A percentile compares a stretch with the other conserved stretches of the same genome.
Conservation (phyloP, 2,888 invertebrate species). For the Drosophila infuscata region DNA sequence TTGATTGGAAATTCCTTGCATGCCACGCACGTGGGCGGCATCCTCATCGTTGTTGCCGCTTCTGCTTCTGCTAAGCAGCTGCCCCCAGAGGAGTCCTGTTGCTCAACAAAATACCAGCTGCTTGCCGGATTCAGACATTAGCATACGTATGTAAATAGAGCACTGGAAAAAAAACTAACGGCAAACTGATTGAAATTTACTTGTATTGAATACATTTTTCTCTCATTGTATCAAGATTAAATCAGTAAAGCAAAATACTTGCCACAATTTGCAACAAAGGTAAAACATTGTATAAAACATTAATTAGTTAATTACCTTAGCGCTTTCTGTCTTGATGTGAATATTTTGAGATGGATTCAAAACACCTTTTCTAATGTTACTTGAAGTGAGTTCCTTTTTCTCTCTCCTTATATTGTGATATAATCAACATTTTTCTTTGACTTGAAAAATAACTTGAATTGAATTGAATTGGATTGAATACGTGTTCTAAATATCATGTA, state of each 20-base stretch:
- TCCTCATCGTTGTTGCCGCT: background rate
- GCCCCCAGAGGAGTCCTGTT: conserved; percentile 34
- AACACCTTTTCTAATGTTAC: too few relatives aligned
- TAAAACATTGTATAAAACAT: too few relatives aligned
- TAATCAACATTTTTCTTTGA: too few relatives aligned
- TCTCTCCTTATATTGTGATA: too few relatives aligned
- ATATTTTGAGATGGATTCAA: too few relatives aligned
- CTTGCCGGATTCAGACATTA: conserved; percentile 52
- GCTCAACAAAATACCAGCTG: conserved; percentile 53
- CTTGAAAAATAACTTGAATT: background rate
- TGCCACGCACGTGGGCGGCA: conserved; percentile 77
- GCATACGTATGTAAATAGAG: conserved; percentile 31
- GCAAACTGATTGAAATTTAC: background rate
- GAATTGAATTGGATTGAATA: background rate
- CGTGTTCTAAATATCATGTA: too few relatives aligned
- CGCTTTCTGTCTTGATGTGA: too few relatives aligned
- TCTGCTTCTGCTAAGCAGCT: conserved; percentile 28
- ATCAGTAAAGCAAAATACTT: background rate
- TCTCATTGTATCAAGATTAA: background rate
- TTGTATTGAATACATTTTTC: background rate
- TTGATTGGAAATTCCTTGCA: conserved; percentile 84
- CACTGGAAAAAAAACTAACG: background rate
- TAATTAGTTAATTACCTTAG: too few relatives aligned
- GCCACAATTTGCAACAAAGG: background rate
- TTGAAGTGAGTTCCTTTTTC: too few relatives aligned